Base-by-base conservation (phyloP, 2,797 vertebrate genomes). In the Ptychadena robeensis region DNA sequence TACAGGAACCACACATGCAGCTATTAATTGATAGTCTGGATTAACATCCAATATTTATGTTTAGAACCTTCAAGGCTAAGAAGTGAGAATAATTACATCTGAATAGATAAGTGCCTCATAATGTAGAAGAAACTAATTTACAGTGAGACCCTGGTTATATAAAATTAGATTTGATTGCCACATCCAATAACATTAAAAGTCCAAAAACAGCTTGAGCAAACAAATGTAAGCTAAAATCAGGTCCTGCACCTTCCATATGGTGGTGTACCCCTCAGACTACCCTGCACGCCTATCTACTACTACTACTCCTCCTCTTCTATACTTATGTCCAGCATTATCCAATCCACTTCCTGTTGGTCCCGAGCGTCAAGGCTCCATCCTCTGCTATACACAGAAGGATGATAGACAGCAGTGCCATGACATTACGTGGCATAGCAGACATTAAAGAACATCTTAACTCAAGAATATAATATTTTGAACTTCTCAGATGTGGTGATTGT, bases 1-100 rank as follows among this genome's bases (percentile, higher is more conserved):
- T 28, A 38, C 28, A 38, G 9, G 28, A 40, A 63, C 59, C 38
- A 81, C 79, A 73, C 31, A 40, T 11, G 31, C 71, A 37, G 65
- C 34, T 12, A 35, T 67, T 77, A 28, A 57, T 32, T 30, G 22
- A 59, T n/a, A 48, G 15, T n/a, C 31, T 28, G 28, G 28, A 71
- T 63, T 71, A 35, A n/a, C 32, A 15, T 28, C 14, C 22, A 35
- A 9, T 35, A 59, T 69, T 57, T 27, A 22, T 27, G 22, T 35
- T 35, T 34, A 35, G 71, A 18, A 7, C 18, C 0, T 31, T 22
- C 30, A 73, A 57, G 27, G 25, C 59, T 28, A 27, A 10, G 11
- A 10, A 61, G 27, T 27, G 59, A 27, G 27, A 27, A 28, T 1
- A 61, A 28, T 53, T 5, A 61, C 8, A 53, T 3, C 8, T 2